Evolutionary conservation across 2,888 invertebrate species (phyloP).

Genomic region (Thera obeliscata): DNA sequence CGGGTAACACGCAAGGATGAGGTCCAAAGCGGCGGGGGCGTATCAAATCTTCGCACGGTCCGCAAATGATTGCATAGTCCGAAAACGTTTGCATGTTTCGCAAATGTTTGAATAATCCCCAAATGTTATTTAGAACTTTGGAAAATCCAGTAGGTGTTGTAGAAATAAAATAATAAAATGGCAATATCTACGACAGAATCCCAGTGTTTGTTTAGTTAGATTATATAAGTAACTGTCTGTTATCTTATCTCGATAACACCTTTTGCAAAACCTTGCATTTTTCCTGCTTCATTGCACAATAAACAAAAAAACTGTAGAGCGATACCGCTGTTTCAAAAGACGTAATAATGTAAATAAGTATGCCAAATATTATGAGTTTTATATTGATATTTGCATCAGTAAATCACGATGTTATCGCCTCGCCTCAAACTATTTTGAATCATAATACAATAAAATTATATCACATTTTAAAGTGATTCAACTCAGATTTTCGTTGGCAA

Average conservation of each 20-base stretch:
- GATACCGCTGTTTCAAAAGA: not conserved
- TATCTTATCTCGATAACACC: not conserved
- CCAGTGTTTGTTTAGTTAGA: too few relatives aligned
- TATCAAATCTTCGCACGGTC: too few relatives aligned
- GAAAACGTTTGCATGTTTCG: too few relatives aligned
- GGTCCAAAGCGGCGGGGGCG: too few relatives aligned
- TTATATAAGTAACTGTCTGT: not conserved
- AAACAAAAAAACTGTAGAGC: not conserved
- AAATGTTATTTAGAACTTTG: too few relatives aligned
- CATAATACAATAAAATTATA: not conserved
- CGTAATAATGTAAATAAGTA: constrained; percentile 1
- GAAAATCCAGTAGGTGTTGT: too few relatives aligned
- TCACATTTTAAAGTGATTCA: not conserved
- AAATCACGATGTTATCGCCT: constrained; percentile 10
- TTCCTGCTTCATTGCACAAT: not conserved
- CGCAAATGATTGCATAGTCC: too few relatives aligned
- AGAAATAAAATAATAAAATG: too few relatives aligned
- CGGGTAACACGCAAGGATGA: too few relatives aligned
- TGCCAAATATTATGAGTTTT: not conserved
- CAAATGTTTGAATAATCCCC: too few relatives aligned
- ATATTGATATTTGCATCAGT: constrained; percentile 1
- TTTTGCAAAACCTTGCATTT: not conserved
- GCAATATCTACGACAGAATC: too few relatives aligned
- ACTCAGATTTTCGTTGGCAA: not conserved
- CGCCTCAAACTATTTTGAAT: constrained; percentile 4